phyloP scores from a whole-genome alignment of 2,888 invertebrate species.

The Nomada hirtipes region DNA sequence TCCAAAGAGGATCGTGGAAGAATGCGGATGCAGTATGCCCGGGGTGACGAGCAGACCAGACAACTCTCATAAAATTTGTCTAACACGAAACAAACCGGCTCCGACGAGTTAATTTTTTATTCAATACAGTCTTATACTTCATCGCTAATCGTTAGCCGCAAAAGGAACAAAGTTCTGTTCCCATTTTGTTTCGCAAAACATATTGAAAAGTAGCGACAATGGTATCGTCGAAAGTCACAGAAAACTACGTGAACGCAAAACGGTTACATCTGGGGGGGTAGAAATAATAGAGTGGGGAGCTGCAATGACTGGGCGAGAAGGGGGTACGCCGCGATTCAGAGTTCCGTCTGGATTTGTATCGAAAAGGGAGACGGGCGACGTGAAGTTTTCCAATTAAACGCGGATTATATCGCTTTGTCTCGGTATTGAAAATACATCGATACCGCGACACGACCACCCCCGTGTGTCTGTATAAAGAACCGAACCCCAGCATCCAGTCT shows the following conservation, averaged over 20 bases:
- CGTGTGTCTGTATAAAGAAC: slow-evolving; percentile 15
- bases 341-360: slow-evolving; percentile 76
- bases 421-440: slow-evolving; percentile 80
- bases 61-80: slow-evolving; percentile 45
- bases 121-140: slow-evolving; percentile 1
- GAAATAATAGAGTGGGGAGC: slow-evolving; percentile 19
- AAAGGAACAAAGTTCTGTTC: neutral
- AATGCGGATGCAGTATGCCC: slow-evolving; percentile 62
- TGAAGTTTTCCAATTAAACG: slow-evolving; percentile 84
- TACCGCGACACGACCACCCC: slow-evolving; percentile 50
- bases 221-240: slow-evolving; percentile 34
- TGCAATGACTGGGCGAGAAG: slow-evolving; percentile 21
- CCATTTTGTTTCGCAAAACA: slow-evolving; percentile 1
- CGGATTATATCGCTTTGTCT: slow-evolving; percentile 83
- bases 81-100: slow-evolving; percentile 29
- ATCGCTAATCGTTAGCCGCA: too few relatives aligned
- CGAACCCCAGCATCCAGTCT: slow-evolving; percentile 43
- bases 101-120: slow-evolving; percentile 32
- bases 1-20: slow-evolving; percentile 39
- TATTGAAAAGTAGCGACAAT: neutral
- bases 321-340: slow-evolving; percentile 60
- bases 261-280: slow-evolving; percentile 11
- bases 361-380: slow-evolving; percentile 70
- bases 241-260: slow-evolving; percentile 38
- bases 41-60: slow-evolving; percentile 32